phyloP scores from a whole-genome alignment of 1,140 invertebrate species.

The Zaprionus davidi region DNA sequence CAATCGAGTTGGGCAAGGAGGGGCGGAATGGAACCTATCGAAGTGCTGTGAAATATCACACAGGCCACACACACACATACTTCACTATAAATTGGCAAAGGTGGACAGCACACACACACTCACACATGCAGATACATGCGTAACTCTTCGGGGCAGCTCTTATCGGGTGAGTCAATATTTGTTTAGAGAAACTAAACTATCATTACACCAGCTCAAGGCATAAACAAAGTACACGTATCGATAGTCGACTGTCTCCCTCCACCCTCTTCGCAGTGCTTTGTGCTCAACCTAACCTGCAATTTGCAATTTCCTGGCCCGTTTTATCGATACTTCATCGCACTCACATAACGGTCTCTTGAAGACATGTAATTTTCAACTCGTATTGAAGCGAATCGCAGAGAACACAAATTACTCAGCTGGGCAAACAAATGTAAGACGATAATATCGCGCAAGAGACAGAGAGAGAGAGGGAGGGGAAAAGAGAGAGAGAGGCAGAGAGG shows the following conservation, averaged over 20 bases:
- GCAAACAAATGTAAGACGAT: conserved; percentile 77
- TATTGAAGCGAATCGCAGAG: conserved; percentile 59
- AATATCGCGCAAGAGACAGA: conserved; percentile 64
- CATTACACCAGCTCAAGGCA: conserved; percentile 49
- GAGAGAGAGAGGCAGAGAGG: background rate
- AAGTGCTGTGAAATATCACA: conserved; percentile 32
- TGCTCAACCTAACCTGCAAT: conserved; percentile 59
- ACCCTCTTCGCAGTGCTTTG: background rate
- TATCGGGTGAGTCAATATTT: conserved; percentile 58
- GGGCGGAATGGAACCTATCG: background rate
- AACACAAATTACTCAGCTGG: conserved; percentile 81
- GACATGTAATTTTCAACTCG: conserved; percentile 70
- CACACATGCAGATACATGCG: background rate
- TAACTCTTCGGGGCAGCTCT: conserved; percentile 18
- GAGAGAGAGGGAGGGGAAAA: background rate
- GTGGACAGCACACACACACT: background rate
- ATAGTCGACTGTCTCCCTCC: background rate
- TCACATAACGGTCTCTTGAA: conserved; percentile 38
- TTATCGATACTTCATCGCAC: conserved; percentile 61
- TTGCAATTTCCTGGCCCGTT: conserved; percentile 71
- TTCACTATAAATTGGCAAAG: conserved; percentile 31
- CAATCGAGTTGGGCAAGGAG: conserved; percentile 3
- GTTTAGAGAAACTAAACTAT: conserved; percentile 47
- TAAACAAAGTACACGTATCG: conserved; percentile 28
- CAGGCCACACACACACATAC: conserved; percentile 7